A percentile compares a stretch with the other conserved stretches of the same genome.
phyloP scores from a whole-genome alignment of 2,888 invertebrate species.

The Formica aserva region DNA sequence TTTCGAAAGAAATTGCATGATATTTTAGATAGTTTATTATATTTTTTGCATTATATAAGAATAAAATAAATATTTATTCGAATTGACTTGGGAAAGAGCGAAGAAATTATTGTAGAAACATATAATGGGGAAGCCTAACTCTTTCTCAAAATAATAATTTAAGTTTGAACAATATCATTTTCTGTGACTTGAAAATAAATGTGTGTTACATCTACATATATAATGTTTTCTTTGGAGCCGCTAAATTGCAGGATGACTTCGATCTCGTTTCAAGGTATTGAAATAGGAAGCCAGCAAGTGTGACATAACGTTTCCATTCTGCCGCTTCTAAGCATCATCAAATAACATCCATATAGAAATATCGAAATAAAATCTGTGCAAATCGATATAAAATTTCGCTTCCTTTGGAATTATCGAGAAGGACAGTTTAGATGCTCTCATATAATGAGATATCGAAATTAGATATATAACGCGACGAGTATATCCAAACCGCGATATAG shows the following conservation, averaged over 20 bases:
- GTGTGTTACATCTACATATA: not conserved
- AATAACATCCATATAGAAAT: slow-evolving; percentile 16
- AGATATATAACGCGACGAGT: not conserved
- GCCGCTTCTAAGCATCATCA: not conserved
- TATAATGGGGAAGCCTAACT: not conserved
- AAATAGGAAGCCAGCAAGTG: slow-evolving; percentile 16
- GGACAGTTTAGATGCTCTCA: not conserved
- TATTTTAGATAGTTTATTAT: not conserved
- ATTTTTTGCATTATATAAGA: not conserved
- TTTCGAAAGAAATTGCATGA: not conserved
- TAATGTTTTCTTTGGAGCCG: slow-evolving; percentile 12
- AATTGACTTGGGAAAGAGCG: not conserved
- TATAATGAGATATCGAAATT: not conserved
- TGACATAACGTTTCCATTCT: slow-evolving; percentile 27
- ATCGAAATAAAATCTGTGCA: not conserved
- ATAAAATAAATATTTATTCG: not conserved
- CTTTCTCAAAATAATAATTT: not conserved
- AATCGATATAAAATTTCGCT: slow-evolving; percentile 22
- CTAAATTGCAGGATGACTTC: slow-evolving; percentile 38
- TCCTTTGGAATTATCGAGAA: not conserved
- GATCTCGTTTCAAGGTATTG: slow-evolving; percentile 22
- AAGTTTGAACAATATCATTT: not conserved
- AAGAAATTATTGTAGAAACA: not conserved
- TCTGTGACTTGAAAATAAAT: not conserved
- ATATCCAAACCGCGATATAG: not conserved